phyloP scores from a whole-genome alignment of 2,113 vertebrate genomes.

The Miniopterus natalensis region DNA sequence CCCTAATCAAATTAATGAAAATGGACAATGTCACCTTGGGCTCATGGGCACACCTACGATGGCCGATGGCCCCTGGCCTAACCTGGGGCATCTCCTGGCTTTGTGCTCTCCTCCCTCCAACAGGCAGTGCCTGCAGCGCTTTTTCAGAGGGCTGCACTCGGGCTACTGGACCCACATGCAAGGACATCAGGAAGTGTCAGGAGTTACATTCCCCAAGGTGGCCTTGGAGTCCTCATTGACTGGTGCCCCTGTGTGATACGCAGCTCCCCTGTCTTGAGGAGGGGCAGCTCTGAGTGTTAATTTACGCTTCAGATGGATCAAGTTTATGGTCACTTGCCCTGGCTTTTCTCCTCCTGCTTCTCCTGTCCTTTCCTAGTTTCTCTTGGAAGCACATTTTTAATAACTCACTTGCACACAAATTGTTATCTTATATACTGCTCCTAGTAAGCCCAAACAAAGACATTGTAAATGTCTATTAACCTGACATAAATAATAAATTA shows the following conservation, averaged over 20 bases:
- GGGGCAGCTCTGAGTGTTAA: neutral
- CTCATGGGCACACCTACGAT: neutral
- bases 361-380: neutral
- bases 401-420: neutral
- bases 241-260: neutral
- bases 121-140: neutral
- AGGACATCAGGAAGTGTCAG: neutral
- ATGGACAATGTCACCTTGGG: neutral
- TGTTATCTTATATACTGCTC: neutral
- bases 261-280: neutral
- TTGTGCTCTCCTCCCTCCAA: neutral
- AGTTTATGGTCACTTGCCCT: neutral
- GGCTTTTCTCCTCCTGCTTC: neutral
- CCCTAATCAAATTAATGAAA: neutral
- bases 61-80: neutral
- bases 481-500: neutral
- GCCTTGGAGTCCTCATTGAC: neutral
- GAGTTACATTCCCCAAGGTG: neutral
- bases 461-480: neutral
- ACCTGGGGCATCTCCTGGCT: too few species aligned
- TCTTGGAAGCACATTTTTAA: neutral
- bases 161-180: neutral
- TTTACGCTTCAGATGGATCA: neutral
- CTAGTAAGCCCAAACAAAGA: neutral
- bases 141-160: neutral